phyloP scores from a whole-genome alignment of 1,140 invertebrate genomes.

The Bombyx mandarina region DNA sequence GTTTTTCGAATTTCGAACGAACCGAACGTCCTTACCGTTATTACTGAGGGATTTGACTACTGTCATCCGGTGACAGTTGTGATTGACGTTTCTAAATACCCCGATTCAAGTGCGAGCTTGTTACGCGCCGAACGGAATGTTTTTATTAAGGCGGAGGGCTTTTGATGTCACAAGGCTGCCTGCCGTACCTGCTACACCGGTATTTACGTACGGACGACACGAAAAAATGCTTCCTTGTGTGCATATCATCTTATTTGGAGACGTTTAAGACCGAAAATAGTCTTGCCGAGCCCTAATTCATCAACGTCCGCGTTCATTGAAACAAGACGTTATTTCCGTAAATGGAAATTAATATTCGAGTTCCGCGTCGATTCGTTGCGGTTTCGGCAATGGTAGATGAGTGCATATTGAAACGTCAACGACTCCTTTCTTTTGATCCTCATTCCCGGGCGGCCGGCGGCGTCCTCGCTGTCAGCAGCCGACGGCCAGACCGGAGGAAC shows the following conservation, averaged over 20 bases:
- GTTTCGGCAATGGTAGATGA: slow-evolving; percentile 28
- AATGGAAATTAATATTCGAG: no score
- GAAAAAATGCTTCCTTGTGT: no score
- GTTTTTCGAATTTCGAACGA: slow-evolving; percentile 59
- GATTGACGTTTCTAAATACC: slow-evolving; percentile 64
- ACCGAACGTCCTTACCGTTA: slow-evolving; percentile 47
- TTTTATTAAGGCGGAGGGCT: slow-evolving; percentile 51
- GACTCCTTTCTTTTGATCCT: slow-evolving; percentile 63
- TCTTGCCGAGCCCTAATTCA: no score
- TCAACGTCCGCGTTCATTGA: no score
- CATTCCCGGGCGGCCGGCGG: slow-evolving; percentile 45
- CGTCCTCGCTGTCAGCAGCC: slow-evolving; percentile 26
- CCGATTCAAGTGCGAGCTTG: slow-evolving; percentile 56
- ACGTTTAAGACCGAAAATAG: no score
- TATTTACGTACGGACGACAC: no score
- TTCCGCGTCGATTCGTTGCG: slow-evolving; percentile 2
- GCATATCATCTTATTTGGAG: no score
- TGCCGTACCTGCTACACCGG: no score
- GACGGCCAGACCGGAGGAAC: slow-evolving; percentile 54
- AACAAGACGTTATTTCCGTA: no score
- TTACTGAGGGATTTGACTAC: slow-evolving; percentile 61
- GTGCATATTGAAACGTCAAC: slow-evolving; percentile 69
- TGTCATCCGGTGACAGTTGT: slow-evolving; percentile 61
- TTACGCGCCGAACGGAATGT: slow-evolving; percentile 40
- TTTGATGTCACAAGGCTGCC: slow-evolving; percentile 36